Conservation (phyloP, 2,888 invertebrate species). For the Synanthedon myopaeformis region DNA sequence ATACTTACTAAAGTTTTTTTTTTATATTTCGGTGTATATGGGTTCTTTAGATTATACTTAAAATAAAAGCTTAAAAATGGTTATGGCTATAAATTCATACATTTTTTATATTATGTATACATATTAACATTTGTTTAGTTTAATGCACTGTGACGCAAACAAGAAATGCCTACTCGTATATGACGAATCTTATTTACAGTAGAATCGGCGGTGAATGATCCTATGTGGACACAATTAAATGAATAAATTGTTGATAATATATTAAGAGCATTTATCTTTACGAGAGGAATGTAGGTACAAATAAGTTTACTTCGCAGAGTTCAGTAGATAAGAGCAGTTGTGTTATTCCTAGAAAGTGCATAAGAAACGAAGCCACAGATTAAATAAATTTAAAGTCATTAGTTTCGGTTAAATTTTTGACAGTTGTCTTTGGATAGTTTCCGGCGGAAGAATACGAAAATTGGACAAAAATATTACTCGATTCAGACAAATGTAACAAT, state of each 20-base stretch:
- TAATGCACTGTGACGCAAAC: too few species aligned
- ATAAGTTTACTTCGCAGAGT: constrained; percentile 20
- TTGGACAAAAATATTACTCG: background rate
- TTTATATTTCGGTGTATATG: too few species aligned
- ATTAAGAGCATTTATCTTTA: background rate
- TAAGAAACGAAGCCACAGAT: background rate
- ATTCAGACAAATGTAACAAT: background rate
- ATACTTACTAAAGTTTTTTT: too few species aligned
- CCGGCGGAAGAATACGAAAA: too few species aligned
- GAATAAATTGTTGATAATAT: constrained; percentile 2
- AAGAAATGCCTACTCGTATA: background rate
- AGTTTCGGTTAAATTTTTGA: background rate
- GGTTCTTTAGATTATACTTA: too few species aligned
- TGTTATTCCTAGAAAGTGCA: constrained; percentile 10
- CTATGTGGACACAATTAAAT: constrained; percentile 5
- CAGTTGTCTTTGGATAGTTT: too few species aligned
- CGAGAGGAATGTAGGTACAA: constrained; percentile 27
- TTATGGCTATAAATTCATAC: too few species aligned
- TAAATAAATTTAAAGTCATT: background rate
- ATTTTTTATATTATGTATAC: too few species aligned
- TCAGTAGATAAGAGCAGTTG: constrained; percentile 28
- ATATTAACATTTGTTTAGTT: too few species aligned
- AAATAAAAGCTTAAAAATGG: too few species aligned
- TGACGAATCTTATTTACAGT: constrained; percentile 1
- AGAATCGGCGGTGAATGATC: constrained; percentile 5